phyloP scores from a whole-genome alignment of 2,113 vertebrate genomes.

The Scytalopus superciliaris region DNA sequence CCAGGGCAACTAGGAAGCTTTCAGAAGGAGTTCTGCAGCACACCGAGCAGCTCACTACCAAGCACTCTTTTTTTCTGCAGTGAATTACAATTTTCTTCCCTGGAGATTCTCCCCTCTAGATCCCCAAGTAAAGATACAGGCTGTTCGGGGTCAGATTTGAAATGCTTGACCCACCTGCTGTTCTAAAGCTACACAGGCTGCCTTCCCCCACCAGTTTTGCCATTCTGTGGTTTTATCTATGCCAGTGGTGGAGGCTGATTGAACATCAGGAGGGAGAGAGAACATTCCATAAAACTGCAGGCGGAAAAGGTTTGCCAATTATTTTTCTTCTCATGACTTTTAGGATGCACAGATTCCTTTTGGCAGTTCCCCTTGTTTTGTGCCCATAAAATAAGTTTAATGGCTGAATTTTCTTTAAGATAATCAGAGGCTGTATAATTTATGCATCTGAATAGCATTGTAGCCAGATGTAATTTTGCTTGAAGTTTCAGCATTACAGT shows the following conservation, averaged over 20 bases:
- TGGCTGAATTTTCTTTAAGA: slow-evolving; percentile 80
- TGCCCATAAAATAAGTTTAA: slow-evolving; percentile 83
- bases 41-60: background rate
- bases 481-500: slow-evolving; percentile 81
- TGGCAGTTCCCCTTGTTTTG: slow-evolving; percentile 73
- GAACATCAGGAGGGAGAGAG: slow-evolving; percentile 62
- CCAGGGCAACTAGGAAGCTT: background rate
- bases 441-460: slow-evolving; percentile 77
- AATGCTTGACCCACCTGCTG: slow-evolving; percentile 37
- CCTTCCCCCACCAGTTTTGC: background rate
- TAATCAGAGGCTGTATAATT: slow-evolving; percentile 82
- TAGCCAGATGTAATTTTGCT: slow-evolving; percentile 85
- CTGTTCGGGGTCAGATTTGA: slow-evolving; percentile 17
- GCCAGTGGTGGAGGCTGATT: slow-evolving; percentile 42
- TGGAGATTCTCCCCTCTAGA: background rate
- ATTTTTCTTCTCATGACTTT: slow-evolving; percentile 70
- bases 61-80: background rate
- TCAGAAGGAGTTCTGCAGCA: background rate
- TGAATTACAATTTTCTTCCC: slow-evolving; percentile 30
- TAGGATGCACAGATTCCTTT: slow-evolving; percentile 69
- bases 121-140: background rate
- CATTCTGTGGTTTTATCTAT: slow-evolving; percentile 7
- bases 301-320: slow-evolving; percentile 72
- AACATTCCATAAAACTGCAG: slow-evolving; percentile 71
- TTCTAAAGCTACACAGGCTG: background rate